Conservation (phyloP, 2,797 vertebrate genomes). For the Rousettus madagascariensis region DNA sequence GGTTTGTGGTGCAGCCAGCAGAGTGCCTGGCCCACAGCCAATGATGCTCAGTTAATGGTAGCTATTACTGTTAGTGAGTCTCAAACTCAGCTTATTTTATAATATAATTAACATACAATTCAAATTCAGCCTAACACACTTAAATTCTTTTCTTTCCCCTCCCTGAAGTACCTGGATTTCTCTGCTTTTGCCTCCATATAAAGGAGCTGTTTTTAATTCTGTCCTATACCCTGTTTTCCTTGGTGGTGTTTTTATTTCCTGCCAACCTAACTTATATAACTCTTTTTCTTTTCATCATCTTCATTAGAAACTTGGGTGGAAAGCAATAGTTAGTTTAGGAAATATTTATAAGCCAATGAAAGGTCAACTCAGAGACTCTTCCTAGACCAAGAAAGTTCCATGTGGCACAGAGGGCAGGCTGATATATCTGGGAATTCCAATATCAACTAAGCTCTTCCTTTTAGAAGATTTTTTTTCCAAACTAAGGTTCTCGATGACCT, state of each 20-base stretch:
- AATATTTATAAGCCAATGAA: conserved; percentile 28
- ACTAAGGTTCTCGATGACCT: conserved; percentile 33
- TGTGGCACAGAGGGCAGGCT: conserved; percentile 19
- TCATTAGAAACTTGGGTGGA: background rate
- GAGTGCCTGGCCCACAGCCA: background rate
- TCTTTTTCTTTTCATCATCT: conserved; percentile 26
- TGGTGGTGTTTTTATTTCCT: conserved; percentile 6
- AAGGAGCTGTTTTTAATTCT: conserved; percentile 21
- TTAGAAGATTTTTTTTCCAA: background rate
- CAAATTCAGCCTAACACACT: background rate
- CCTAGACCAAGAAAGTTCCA: conserved; percentile 42
- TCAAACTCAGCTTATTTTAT: conserved; percentile 28
- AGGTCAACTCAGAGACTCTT: background rate
- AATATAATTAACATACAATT: conserved; percentile 28
- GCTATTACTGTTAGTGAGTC: background rate
- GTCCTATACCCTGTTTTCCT: background rate
- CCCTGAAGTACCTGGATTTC: background rate
- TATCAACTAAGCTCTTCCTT: background rate
- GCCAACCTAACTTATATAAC: background rate
- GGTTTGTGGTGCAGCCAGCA: background rate
- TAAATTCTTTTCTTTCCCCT: background rate
- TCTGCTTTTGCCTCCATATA: background rate
- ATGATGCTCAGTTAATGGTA: background rate
- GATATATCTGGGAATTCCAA: conserved; percentile 38
- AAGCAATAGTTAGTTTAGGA: conserved; percentile 46